These are phyloP conservation scores for Australoheros scitulus DNA, from an alignment of 2,113 vertebrate genomes.

Conservation along the genomic window DNA sequence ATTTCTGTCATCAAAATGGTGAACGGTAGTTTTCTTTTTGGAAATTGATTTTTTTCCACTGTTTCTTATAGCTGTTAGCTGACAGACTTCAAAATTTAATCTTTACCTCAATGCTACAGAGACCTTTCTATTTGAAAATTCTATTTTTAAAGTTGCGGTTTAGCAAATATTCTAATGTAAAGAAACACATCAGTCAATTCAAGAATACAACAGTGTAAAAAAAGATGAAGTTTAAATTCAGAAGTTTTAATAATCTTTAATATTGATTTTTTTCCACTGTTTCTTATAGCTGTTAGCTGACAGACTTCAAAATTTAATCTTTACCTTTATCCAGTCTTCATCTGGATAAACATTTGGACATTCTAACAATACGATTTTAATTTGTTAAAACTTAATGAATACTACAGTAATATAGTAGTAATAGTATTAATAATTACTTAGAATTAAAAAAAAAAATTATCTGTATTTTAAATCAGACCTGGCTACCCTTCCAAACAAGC, in stretches of 20 bases:
- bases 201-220: neutral
- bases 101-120: neutral
- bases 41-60: neutral
- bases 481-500: too few species aligned
- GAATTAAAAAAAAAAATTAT: too few species aligned
- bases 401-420: too few species aligned
- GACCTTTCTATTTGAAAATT: neutral
- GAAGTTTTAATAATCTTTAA: constrained; percentile 1
- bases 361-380: too few species aligned
- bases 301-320: neutral
- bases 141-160: neutral
- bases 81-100: neutral
- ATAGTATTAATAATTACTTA: too few species aligned
- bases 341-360: too few species aligned
- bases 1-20: neutral
- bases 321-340: neutral
- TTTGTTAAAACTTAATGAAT: too few species aligned
- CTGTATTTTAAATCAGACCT: too few species aligned
- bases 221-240: neutral
- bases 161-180: neutral
- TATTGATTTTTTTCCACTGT: neutral
- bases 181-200: neutral
- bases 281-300: neutral
- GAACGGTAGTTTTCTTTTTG: neutral
- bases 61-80: neutral